Evolutionary conservation across 2,113 vertebrate genomes (phyloP).

Genomic region (Hyaena hyaena): DNA sequence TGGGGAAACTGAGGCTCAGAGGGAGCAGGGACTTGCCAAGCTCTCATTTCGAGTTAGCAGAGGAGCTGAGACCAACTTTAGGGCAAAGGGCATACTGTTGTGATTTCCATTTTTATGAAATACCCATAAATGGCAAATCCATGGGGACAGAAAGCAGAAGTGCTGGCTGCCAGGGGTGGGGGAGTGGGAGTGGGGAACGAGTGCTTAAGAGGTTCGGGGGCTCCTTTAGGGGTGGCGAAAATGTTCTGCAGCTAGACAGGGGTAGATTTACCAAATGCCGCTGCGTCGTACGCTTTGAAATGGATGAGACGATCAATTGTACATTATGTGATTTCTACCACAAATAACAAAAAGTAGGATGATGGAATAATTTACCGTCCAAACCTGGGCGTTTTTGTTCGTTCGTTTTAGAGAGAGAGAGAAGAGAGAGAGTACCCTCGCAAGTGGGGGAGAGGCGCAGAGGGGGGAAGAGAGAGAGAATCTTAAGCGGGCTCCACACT

Average conservation of each 20-base stretch:
- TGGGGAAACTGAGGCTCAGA: not conserved
- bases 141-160: not conserved
- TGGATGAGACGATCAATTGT: not conserved
- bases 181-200: not conserved
- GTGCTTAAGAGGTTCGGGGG: not conserved
- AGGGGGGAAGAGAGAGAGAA: too few species aligned
- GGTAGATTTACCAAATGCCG: not conserved
- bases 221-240: not conserved
- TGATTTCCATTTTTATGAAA: not conserved
- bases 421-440: too few species aligned
- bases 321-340: not conserved
- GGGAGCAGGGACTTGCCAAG: not conserved
- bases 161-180: not conserved
- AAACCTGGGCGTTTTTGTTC: not conserved
- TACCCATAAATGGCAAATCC: not conserved
- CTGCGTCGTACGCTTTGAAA: not conserved
- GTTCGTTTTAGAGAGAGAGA: too few species aligned
- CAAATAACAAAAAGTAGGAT: not conserved
- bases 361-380: not conserved
- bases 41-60: not conserved
- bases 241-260: not conserved
- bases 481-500: too few species aligned
- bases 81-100: not conserved
- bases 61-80: not conserved
- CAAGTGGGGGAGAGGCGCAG: too few species aligned